phyloP scores from a whole-genome alignment of 2,797 vertebrate genomes.

The Cuculus canorus region DNA sequence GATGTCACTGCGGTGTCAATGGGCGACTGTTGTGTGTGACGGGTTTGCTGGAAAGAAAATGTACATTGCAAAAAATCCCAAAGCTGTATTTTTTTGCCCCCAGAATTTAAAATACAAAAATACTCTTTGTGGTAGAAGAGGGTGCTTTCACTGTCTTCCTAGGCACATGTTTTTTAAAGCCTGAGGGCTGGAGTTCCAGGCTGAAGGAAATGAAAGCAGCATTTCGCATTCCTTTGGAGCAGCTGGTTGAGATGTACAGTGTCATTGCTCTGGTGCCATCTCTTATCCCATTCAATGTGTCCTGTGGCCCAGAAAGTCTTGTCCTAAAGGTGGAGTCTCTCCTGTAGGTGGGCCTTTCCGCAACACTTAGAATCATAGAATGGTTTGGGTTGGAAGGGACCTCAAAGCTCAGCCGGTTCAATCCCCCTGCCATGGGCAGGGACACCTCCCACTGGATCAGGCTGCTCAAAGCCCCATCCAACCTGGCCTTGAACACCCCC shows the following conservation, averaged over 20 bases:
- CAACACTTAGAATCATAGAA: no score
- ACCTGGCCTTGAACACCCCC: no score
- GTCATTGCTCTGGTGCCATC: neutral
- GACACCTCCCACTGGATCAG: no score
- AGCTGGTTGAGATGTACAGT: neutral
- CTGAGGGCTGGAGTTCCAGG: neutral
- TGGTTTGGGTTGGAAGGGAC: no score
- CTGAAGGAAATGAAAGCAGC: neutral
- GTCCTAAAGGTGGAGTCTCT: neutral
- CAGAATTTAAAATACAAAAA: accelerated
- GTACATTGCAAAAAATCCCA: neutral
- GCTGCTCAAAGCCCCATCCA: no score
- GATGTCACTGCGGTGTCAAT: accelerated
- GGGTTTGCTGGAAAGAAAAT: neutral
- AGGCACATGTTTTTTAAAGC: neutral
- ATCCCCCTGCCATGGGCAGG: no score
- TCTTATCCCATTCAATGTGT: accelerated
- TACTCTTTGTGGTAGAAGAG: neutral
- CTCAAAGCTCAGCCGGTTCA: no score
- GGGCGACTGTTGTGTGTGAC: accelerated
- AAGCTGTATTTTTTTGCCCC: neutral
- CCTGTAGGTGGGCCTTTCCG: neutral
- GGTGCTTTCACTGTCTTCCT: neutral
- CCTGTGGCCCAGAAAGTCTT: neutral
- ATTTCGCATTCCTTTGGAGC: neutral